Base-by-base conservation (phyloP, 2,113 vertebrate species). In the Pogona vitticeps region DNA sequence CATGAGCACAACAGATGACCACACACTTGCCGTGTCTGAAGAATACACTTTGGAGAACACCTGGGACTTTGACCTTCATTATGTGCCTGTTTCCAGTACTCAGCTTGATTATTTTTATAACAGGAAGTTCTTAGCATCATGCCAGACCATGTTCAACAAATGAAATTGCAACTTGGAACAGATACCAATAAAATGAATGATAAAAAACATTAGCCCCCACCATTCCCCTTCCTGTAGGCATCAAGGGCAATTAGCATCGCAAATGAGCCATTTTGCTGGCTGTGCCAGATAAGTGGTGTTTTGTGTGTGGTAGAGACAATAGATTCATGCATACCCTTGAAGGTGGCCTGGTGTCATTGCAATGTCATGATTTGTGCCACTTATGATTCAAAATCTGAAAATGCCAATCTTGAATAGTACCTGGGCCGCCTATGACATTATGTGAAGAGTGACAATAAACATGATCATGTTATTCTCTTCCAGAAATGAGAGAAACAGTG, bases 191-290 rank as follows among this genome's bases (percentile, higher is more conserved):
- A 84, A 84, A 84, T 65, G 83, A 72, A 84, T 67, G 31, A 76
- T 76, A 65, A 84, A 76, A 76, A 84, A 46, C 9, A 13, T 63
- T 46, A 67, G 59, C 72, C 72, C 73, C 38, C 38, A 17, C 28
- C 18, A 84, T 65, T 84, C 72, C 40, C 83, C 83, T 84, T 65
- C 59, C 46, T 36, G 17, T 72, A 63, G 72, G 72, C 72, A 84
- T 76, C 83, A 84, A 84, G 72, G 72, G 59, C 83, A 76, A 76
- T 76, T 76, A 84, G 83, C 83, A 76, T 76, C 59, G 76, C 72
- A 84, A 76, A 84, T 33, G 59, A 84, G 59, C 40, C 28, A 67
- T 38, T 75, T 83, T 68, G 52, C 68, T 76, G 18, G 23, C 59
- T 76, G 10, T 84, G 73, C 72, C 72, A 76, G 38, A 42, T 31